Evolutionary conservation across 2,888 invertebrate species (phyloP).

Genomic region (Drosophila rubida): DNA sequence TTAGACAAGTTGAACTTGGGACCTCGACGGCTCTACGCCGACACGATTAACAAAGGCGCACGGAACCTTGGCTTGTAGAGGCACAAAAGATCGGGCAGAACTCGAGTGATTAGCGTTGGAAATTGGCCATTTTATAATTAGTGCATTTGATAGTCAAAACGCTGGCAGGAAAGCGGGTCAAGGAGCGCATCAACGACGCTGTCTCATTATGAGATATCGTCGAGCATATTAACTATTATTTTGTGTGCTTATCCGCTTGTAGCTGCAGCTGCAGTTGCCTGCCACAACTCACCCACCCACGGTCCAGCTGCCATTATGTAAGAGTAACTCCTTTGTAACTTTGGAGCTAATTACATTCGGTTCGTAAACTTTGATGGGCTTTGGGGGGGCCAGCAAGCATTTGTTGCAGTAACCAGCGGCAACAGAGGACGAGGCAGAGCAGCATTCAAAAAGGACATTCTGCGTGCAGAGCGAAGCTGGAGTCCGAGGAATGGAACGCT

Average conservation of each 20-base stretch:
- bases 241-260: neutral
- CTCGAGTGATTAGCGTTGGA: slow-evolving; percentile 4
- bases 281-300: too few species aligned
- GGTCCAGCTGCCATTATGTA: slow-evolving; percentile 5
- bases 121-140: slow-evolving; percentile 1
- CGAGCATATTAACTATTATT: slow-evolving; percentile 6
- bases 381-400: slow-evolving; percentile 39
- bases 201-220: neutral
- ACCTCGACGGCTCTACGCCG: slow-evolving; percentile 4
- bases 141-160: neutral
- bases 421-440: slow-evolving; percentile 24
- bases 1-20: slow-evolving; percentile 44
- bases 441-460: slow-evolving; percentile 59
- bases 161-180: neutral
- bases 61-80: slow-evolving; percentile 25
- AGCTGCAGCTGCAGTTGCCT: neutral
- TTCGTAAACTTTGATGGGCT: slow-evolving; percentile 29
- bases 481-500: slow-evolving; percentile 45
- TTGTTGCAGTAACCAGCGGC: slow-evolving; percentile 33
- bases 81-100: slow-evolving; percentile 2
- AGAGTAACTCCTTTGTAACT: slow-evolving; percentile 23
- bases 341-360: slow-evolving; percentile 43
- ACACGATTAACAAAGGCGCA: slow-evolving; percentile 15
- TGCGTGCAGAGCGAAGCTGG: neutral
- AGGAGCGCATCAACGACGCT: neutral